A percentile compares a stretch with the other conserved stretches of the same genome.
These are phyloP conservation scores for Darevskia mixta DNA, from an alignment of 2,797 vertebrate species.

Conservation along the genomic window DNA sequence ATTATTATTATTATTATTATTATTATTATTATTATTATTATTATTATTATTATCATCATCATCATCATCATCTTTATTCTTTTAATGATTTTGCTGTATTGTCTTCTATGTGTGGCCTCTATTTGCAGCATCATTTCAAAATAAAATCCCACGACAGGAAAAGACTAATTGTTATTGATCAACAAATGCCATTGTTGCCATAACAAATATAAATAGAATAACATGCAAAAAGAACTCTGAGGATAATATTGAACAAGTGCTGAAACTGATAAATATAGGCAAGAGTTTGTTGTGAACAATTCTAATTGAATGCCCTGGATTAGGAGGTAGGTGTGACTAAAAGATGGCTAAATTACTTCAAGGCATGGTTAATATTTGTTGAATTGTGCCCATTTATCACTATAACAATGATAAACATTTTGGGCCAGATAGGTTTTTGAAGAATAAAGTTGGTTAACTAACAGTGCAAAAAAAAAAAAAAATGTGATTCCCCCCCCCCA, in stretches of 20 bases:
- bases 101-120: no score
- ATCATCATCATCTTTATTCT: no score
- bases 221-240: background rate
- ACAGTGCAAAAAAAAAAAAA: background rate
- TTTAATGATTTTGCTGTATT: no score
- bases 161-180: background rate
- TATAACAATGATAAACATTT: background rate
- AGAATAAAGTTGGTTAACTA: background rate
- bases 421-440: no score
- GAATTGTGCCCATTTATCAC: background rate
- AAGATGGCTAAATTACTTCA: background rate
- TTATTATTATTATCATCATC: no score
- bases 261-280: background rate
- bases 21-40: no score
- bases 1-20: no score
- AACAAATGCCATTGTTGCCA: background rate
- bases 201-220: background rate
- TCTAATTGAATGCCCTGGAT: background rate
- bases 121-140: background rate
- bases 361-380: background rate
- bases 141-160: background rate
- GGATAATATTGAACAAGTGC: background rate
- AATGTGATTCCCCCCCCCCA: no score
- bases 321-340: background rate
- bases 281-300: background rate